Base-by-base conservation (phyloP, 2,888 invertebrate genomes). In the Xanthorhoe spadicearia region DNA sequence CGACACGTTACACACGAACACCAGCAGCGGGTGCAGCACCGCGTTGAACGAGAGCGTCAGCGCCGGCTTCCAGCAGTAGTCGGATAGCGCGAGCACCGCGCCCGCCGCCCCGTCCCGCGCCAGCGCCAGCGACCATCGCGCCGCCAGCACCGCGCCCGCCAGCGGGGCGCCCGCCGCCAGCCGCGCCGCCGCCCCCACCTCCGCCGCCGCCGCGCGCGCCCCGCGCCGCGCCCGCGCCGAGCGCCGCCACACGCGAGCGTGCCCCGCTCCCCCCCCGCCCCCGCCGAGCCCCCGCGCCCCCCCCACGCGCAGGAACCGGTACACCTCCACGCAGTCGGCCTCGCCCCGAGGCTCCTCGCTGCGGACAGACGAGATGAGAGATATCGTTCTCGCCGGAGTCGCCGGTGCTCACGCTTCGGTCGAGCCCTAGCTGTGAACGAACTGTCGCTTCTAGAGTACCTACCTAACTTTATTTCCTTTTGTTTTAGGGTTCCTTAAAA, bases 61-160 rank as follows among this genome's bases (percentile, higher is more conserved):
- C 57, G 95, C 85, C 13, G 96, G 96, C 84, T 96, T 96, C 61
- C 96, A 83, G 75, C 94, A 93, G 79, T 95, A 95, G 87, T 97
- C 96, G 0, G 96, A 80, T 65, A 68, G 64, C 46, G 82, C 75
- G 68, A 77, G 81, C 74, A 82, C 72, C 51, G 76, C 72, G 32
- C 83, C 86, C 51, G 74, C 63, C 17, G 70, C 72, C 28, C 77
- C 77, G 71, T 76, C 81, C 56, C 84, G 83, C 70, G 66, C 73
- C 70, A 72, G 61, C 66, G 64, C 59, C 75, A 86, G 77, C 71
- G 65, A 66, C 69, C 79, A 78, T 53, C 78, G 95, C 28, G 94
- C 60, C 49, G 95, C 94, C 6, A 95, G 94, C 64, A 96, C 79
- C 55, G 94, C 82, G 9, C 95, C 96, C 68, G 95, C 83, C 74